These are phyloP conservation scores for Gobio gobio DNA, from an alignment of 2,113 vertebrate genomes.

Conservation along the genomic window DNA sequence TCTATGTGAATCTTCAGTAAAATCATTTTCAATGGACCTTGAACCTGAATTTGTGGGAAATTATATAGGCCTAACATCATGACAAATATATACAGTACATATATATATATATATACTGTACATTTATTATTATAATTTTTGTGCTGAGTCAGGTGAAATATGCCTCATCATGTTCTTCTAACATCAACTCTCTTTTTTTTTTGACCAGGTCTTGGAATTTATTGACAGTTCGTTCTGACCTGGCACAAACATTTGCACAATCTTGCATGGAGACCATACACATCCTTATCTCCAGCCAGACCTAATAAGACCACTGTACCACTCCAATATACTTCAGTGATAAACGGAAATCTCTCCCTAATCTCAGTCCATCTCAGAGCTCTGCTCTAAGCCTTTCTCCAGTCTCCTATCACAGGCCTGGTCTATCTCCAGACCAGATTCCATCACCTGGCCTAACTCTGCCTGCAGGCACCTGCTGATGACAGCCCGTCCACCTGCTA, in stretches of 20 bases:
- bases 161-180: background rate
- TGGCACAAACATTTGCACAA: background rate
- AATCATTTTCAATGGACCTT: too few species aligned
- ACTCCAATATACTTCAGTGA: background rate
- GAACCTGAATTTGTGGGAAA: too few species aligned
- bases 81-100: too few species aligned
- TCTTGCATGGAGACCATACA: background rate
- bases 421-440: conserved; percentile 58
- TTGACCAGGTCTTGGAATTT: background rate
- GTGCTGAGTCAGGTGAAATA: background rate
- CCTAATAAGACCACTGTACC: background rate
- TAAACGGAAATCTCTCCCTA: background rate
- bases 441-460: conserved; percentile 54
- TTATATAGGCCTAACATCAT: too few species aligned
- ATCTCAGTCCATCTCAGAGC: background rate
- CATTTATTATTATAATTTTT: too few species aligned
- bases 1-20: too few species aligned
- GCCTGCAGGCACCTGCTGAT: conserved; percentile 38
- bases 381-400: background rate
- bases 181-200: background rate
- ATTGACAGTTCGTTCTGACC: background rate
- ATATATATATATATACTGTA: too few species aligned
- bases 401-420: conserved; percentile 41
- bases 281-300: conserved; percentile 7
- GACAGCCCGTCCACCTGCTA: conserved; percentile 67